Base-by-base conservation (phyloP, 2,888 invertebrate genomes). In the Ceriagrion tenellum region DNA sequence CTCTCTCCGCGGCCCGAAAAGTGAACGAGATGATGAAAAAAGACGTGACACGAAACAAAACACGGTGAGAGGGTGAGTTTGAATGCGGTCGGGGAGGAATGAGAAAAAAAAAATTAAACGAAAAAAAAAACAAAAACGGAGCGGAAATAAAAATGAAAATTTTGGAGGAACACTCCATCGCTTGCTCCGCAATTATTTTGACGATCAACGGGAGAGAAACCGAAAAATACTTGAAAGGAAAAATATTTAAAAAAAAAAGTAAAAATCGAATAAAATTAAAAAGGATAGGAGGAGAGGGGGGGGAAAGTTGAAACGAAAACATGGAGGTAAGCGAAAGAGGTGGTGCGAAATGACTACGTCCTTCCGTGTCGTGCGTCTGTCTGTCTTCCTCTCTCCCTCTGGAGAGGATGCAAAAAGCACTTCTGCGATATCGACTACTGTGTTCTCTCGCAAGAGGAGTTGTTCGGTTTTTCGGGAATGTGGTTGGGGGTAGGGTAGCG, bases 161-260 rank as follows among this genome's bases (percentile, higher is more conserved):
- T 47, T 47, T 10, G 26, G 20, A 90, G 30, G 63, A 93, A 93
- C 40, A 47, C 74, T 91, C 63, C 93, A n/a, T 18, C 93, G 69
- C 93, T 93, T 69, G 69, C 93, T 93, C 93, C 40, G 93, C 59
- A 63, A 91, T 91, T 91, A 63, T 91, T 91, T 63, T 35, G 91
- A 90, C 90, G 90, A 90, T 90, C 90, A 56, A 26, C 91, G 47
- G 47, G 47, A 47, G 59, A 91, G 91, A 91, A 63, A 59, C 91
- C 40, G 91, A 91, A 91, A 26, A 91, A 91, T 40, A 23, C 59
- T 91, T 56, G 35, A 56, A 30, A 69, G 69, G 23, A 69, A 8
- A 69, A 69, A 69, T 69, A 69, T 69, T 69, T 26, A 0, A 26
- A 69, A 69, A 69, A 26, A 26, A n/a, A 69, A 69, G 26, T 35